Base-by-base conservation (phyloP, 2,888 invertebrate genomes). In the Temnothorax ravouxi region DNA sequence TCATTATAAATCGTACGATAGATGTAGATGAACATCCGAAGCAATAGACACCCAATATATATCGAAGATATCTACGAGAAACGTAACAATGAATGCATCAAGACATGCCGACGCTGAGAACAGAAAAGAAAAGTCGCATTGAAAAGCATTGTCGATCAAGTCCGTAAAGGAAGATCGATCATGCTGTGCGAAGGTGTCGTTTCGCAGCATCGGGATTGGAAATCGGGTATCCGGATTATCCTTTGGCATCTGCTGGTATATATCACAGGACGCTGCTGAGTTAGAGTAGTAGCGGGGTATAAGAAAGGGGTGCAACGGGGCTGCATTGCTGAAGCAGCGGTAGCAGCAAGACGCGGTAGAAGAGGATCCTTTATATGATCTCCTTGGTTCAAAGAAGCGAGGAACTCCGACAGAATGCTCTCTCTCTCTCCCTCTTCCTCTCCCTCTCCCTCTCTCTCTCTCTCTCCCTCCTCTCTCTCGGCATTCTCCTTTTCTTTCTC, bases 401-500 rank as follows among this genome's bases (percentile, higher is more conserved):
- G 79, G 9, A 79, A 84, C 84, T 76, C 61, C 75, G 77, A 82
- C 66, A 67, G 50, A 75, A 67, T 41, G 18, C 8, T 15, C 15
- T 44, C 44, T 44, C 44, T 13, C 44, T 44, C 44, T 44, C 44
- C 3, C 41, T 44, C 41, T 11, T 6, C 3, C 79, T 72, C 79
- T 56, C 47, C 54, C 81, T 34, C 5, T 34, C 34, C 11, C 11
- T 44, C 13, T 44, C 44, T 13, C 44, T 44, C 44, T 44, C 41
- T 41, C 41, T 41, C 41, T 11, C 18, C 25, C 1, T 1, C 2
- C 25, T 3, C 79, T 72, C 80, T 56, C 41, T 59, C 81, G n/a
- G 9, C 50, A 21, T 82, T 71, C 11, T 95, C 95, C 95, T n/a
- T 62, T 95, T 95, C 47, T 62, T 41, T n/a, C 15, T 29, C 8